phyloP scores from a whole-genome alignment of 2,113 vertebrate genomes.

The Atrichornis clamosus region DNA sequence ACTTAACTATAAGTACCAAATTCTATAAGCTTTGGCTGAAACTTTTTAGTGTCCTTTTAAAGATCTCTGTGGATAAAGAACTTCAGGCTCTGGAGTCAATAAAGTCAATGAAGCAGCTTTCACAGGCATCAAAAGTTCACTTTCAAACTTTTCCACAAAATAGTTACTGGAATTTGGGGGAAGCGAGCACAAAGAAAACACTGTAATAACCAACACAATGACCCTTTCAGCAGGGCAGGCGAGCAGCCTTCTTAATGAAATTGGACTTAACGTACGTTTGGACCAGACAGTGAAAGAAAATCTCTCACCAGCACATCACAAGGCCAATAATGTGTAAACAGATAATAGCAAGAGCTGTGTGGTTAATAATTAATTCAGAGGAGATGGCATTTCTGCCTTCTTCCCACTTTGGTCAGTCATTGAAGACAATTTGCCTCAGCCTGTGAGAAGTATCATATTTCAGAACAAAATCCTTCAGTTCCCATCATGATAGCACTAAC shows the following conservation, averaged over 20 bases:
- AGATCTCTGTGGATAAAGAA: constrained; percentile 34
- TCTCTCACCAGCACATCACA: constrained; percentile 43
- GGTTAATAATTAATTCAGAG: constrained; percentile 57
- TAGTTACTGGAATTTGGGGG: constrained; percentile 44
- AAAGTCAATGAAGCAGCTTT: constrained; percentile 51
- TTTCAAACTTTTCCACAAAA: constrained; percentile 36
- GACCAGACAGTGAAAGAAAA: constrained; percentile 54
- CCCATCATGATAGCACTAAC: not conserved
- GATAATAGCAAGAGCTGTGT: constrained; percentile 40
- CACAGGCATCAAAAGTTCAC: constrained; percentile 46
- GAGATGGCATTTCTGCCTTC: constrained; percentile 40
- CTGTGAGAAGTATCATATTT: not conserved
- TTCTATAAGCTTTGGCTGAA: constrained; percentile 51
- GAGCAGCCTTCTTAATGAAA: constrained; percentile 31
- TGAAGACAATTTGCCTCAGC: not conserved
- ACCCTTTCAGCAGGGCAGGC: constrained; percentile 41
- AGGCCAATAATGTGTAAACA: constrained; percentile 54
- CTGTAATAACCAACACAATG: constrained; percentile 59
- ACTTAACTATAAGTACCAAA: constrained; percentile 44
- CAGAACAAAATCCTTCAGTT: not conserved
- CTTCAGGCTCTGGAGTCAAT: constrained; percentile 24
- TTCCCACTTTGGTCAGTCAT: not conserved
- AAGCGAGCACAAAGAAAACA: constrained; percentile 47
- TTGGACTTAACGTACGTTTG: constrained; percentile 14
- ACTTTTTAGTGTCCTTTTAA: constrained; percentile 45